phyloP scores from a whole-genome alignment of 2,797 vertebrate genomes.

The Sebastes ruberrimus region DNA sequence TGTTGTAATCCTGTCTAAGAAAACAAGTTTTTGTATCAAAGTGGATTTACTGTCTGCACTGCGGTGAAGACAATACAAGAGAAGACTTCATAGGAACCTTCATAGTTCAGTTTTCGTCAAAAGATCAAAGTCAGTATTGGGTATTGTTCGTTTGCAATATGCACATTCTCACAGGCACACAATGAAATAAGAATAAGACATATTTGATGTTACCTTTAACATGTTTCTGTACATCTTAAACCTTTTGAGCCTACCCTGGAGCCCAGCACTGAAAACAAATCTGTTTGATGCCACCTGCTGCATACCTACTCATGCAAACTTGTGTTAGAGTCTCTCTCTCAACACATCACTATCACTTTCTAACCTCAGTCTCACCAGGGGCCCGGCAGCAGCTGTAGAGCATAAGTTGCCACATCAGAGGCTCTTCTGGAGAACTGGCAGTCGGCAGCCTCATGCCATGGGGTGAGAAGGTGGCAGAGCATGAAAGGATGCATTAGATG shows the following conservation, averaged over 20 bases:
- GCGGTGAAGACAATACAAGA: slow-evolving; percentile 20
- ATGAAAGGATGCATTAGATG: slow-evolving; percentile 55
- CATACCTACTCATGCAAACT: slow-evolving; percentile 31
- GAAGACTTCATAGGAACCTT: not conserved
- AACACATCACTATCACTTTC: slow-evolving; percentile 47
- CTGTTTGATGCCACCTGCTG: slow-evolving; percentile 44
- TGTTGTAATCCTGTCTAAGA: slow-evolving; percentile 59
- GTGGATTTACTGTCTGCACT: slow-evolving; percentile 59
- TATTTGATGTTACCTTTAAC: not conserved
- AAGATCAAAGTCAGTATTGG: slow-evolving; percentile 18
- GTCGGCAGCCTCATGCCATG: slow-evolving; percentile 38
- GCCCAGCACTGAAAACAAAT: slow-evolving; percentile 4
- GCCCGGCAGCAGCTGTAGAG: slow-evolving; percentile 43
- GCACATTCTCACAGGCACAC: not conserved
- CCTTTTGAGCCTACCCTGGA: not conserved
- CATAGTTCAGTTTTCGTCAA: slow-evolving; percentile 6
- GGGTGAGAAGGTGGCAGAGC: slow-evolving; percentile 54
- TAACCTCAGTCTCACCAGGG: slow-evolving; percentile 29
- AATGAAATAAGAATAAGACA: not conserved
- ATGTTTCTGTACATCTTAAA: slow-evolving; percentile 1
- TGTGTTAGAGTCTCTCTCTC: not conserved
- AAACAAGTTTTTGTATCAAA: slow-evolving; percentile 69
- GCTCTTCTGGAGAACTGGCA: slow-evolving; percentile 51
- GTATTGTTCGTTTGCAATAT: not conserved
- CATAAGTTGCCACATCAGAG: slow-evolving; percentile 49